Conservation (phyloP, 2,888 invertebrate species). For the Synanthedon formicaeformis region DNA sequence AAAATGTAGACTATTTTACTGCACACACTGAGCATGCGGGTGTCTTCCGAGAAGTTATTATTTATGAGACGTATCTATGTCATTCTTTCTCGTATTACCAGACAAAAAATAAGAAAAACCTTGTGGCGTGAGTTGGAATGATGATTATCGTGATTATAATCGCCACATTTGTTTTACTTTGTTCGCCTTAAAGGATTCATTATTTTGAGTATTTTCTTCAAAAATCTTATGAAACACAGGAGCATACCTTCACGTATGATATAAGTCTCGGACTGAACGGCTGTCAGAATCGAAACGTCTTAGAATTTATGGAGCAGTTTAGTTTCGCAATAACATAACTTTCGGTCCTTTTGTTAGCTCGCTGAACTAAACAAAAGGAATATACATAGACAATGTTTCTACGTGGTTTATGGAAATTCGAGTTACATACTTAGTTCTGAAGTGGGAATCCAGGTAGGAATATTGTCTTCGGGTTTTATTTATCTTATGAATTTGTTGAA, state of each 20-base stretch:
- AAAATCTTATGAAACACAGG: not conserved
- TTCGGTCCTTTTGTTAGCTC: constrained; percentile 33
- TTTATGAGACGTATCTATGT: not conserved
- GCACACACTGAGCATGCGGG: not conserved
- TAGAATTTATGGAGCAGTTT: constrained; percentile 40
- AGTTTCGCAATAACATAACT: constrained; percentile 41
- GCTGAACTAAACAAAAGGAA: not conserved
- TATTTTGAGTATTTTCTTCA: no score
- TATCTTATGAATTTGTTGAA: no score
- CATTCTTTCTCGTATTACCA: no score
- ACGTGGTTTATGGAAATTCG: not conserved
- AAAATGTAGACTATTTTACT: constrained; percentile 15
- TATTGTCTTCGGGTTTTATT: no score
- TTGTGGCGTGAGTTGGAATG: no score
- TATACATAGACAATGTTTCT: not conserved
- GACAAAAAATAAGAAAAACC: no score
- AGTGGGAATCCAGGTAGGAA: no score
- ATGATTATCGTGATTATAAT: no score
- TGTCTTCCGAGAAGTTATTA: not conserved
- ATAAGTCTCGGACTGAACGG: constrained; percentile 16
- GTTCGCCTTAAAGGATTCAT: no score
- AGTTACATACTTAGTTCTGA: not conserved
- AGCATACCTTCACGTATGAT: constrained; percentile 33
- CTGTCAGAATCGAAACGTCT: constrained; percentile 33
- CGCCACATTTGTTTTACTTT: no score